Evolutionary conservation across 2,888 invertebrate genomes (phyloP).

Genomic region (Cheilosia vernalis): DNA sequence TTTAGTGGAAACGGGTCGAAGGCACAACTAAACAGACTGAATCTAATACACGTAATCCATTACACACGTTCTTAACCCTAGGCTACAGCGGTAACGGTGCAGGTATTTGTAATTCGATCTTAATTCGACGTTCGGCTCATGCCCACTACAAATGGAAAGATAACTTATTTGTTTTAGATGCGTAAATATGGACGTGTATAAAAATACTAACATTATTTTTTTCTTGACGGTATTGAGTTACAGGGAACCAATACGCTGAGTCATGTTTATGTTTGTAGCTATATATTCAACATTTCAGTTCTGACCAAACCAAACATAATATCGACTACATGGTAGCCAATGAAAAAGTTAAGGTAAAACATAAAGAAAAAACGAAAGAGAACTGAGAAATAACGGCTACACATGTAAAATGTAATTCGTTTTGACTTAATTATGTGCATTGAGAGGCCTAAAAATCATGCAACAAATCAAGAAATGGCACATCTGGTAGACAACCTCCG

Average conservation of each 20-base stretch:
- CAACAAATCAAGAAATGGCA: neutral
- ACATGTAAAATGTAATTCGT: constrained; percentile 37
- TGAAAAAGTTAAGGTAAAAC: constrained; percentile 4
- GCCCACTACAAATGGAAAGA: neutral
- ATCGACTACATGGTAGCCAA: constrained; percentile 23
- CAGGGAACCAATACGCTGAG: neutral
- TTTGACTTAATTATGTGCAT: constrained; percentile 27
- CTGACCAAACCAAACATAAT: constrained; percentile 4
- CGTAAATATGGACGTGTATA: neutral
- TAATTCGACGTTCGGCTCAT: neutral
- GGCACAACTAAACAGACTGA: neutral
- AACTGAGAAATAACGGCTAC: constrained; percentile 22
- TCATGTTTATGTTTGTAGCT: neutral
- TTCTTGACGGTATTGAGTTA: constrained; percentile 1
- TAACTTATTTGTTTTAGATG: neutral
- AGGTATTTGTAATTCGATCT: constrained; percentile 3
- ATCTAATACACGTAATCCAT: neutral
- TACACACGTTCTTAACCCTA: neutral
- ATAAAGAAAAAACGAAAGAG: constrained; percentile 13
- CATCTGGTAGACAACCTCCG: neutral
- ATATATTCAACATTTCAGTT: neutral
- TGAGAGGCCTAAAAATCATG: neutral
- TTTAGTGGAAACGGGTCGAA: neutral
- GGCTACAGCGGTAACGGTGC: neutral
- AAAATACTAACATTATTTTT: neutral